Evolutionary conservation across 2,113 vertebrate species (phyloP).

Genomic region (Saguinus imperator): DNA sequence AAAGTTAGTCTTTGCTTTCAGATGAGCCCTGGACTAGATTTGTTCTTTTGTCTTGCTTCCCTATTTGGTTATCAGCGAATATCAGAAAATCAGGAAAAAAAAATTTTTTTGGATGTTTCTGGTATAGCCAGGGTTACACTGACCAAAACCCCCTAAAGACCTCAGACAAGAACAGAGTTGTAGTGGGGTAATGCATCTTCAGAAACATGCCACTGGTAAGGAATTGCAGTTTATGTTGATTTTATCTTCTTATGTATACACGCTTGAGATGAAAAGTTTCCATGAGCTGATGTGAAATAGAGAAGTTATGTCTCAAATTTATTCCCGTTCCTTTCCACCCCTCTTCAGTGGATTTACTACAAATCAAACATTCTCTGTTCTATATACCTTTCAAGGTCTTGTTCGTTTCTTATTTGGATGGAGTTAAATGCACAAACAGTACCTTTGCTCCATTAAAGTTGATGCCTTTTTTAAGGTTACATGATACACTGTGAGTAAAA

Average conservation of each 20-base stretch:
- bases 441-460: background rate
- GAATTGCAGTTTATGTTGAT: background rate
- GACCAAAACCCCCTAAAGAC: background rate
- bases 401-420: background rate
- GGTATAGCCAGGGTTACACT: background rate
- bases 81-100: background rate
- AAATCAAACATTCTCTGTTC: background rate
- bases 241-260: background rate
- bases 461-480: background rate
- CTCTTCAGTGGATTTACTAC: background rate
- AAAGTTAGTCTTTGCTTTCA: background rate
- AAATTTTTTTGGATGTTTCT: background rate
- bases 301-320: background rate
- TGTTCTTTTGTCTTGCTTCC: background rate
- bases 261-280: background rate
- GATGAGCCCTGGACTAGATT: background rate
- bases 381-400: background rate
- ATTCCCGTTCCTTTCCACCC: background rate
- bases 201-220: background rate
- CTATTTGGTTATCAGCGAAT: background rate
- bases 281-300: background rate
- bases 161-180: background rate
- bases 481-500: background rate
- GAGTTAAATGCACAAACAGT: background rate
- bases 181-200: background rate